Base-by-base conservation (phyloP, 2,797 vertebrate genomes). In the Lepidocolaptes lacrymiger region DNA sequence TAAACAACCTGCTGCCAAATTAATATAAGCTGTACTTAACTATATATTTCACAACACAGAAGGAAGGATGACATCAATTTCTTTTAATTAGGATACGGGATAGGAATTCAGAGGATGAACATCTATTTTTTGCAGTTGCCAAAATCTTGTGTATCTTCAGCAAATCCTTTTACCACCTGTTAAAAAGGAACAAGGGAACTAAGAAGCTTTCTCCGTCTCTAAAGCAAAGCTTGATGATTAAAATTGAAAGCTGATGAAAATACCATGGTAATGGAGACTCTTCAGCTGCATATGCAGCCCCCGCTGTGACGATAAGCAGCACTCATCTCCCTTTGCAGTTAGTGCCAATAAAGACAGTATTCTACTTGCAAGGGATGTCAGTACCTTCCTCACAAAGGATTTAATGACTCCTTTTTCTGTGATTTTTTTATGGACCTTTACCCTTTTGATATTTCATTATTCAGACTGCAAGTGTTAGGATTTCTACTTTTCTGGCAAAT, bases 201-300 rank as follows among this genome's bases (percentile, higher is more conserved):
- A 67, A 74, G 34, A 28, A 69, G 12, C 39, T 73, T 34, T 93
- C 30, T 77, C 37, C 48, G 52, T 63, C 44, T 84, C 32, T 55
- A 43, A 81, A 89, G 48, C 2, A 9, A 75, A 69, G 39, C 43
- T 58, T 68, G 28, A 67, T 79, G 51, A 64, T 62, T 85, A 44
- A 66, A 88, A 79, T 8, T 48, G 54, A 91, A 85, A 92, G 36
- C 61, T 68, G 67, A n/a, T 80, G 66, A 89, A 83, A 93, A 92
- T 67, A 46, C 86, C 88, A 76, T 63, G 71, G 96, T 64, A 84
- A 95, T 61, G 46, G 74, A 84, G 56, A 52, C 30, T 64, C 78
- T 85, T 93, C 66, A 83, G 46, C 72, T 88, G 83, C 84, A 80
- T 8, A 32, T 11, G 32, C 37, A 81, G 73, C 66, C 63, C 82